Base-by-base conservation (phyloP, 1,140 invertebrate genomes). In the Dendrolimus punctatus region DNA sequence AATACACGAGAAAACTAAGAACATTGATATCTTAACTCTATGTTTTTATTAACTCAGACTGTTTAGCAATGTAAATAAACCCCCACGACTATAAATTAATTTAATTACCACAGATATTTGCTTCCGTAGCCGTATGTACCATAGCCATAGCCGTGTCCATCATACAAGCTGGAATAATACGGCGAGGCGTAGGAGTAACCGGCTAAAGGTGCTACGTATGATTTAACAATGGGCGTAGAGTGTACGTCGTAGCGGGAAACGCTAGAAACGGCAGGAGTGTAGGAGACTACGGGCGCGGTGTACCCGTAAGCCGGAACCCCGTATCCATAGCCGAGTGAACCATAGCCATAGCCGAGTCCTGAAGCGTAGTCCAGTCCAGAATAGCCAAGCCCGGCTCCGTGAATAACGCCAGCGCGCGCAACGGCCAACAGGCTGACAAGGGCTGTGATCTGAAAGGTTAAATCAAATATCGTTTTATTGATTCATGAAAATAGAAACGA, bases 181-280 rank as follows among this genome's bases (percentile, higher is more conserved):
- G 23, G 8, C 23, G 49, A 41, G 9, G 49, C 38, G 38, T 51
- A 51, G 0, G 40, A 10, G 40, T 51, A 51, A 2, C 40, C 42
- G 5, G 55, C 58, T 3, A 57, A 53, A 3, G 68, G 60, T 6
- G 54, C 43, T 23, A 64, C 58, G 38, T 68, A 68, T 4, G 65
- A 58, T 49, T 68, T 68, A 8, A 65, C 57, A 8, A 71, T 55
- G 6, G 68, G 66, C 5, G 65, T 50, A 0, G 66, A 63, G 46
- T 68, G 66, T 5, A 68, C 58, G 50, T 59, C 45, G 42, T 66
- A 59, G n/a, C 53, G 57, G 36, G 69, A 72, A 1, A 72, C 66
- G 6, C 56, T 52, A 4, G 69, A 69, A 9, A 67, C 39, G 6
- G 69, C 69, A 2, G 64, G 69, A 6, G 64, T 58, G 6, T 57